phyloP scores from a whole-genome alignment of 2,797 vertebrate species.

The Hipposideros larvatus region DNA sequence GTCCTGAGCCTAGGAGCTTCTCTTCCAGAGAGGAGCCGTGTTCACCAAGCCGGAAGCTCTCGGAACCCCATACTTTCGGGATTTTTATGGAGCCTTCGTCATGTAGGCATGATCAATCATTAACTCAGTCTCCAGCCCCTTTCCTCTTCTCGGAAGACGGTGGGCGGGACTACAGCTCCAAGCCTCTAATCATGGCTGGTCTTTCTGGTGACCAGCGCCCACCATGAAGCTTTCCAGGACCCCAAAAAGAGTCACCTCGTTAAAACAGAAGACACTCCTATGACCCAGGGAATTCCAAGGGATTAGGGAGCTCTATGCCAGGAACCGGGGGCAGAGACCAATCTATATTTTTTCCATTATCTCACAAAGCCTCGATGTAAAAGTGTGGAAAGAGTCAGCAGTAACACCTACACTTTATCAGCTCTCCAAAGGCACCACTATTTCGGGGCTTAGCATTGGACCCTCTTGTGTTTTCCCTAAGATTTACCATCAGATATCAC shows the following conservation, averaged over 20 bases:
- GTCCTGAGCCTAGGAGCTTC: not conserved
- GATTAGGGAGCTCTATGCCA: not conserved
- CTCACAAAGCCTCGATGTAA: not conserved
- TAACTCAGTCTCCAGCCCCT: not conserved
- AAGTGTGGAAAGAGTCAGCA: not conserved
- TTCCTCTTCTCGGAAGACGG: not conserved
- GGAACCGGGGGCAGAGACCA: not conserved
- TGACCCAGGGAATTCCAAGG: not conserved
- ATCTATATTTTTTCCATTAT: not conserved
- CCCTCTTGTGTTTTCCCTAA: not conserved
- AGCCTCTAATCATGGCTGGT: not conserved
- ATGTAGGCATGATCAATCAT: not conserved
- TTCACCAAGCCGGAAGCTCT: not conserved
- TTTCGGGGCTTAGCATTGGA: not conserved
- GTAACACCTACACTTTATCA: not conserved
- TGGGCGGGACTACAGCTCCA: not conserved
- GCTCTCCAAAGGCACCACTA: accelerated
- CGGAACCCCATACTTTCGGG: no score
- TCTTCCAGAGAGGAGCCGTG: not conserved
- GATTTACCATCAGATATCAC: not conserved
- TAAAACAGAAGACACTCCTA: not conserved
- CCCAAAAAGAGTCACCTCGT: not conserved
- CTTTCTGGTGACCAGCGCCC: not conserved
- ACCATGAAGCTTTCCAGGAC: not conserved
- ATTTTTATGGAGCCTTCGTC: not conserved